Evolutionary conservation across 2,797 vertebrate genomes (phyloP), one percentile per base, ranked within the genome.

Genomic region (Psittacula echo): DNA sequence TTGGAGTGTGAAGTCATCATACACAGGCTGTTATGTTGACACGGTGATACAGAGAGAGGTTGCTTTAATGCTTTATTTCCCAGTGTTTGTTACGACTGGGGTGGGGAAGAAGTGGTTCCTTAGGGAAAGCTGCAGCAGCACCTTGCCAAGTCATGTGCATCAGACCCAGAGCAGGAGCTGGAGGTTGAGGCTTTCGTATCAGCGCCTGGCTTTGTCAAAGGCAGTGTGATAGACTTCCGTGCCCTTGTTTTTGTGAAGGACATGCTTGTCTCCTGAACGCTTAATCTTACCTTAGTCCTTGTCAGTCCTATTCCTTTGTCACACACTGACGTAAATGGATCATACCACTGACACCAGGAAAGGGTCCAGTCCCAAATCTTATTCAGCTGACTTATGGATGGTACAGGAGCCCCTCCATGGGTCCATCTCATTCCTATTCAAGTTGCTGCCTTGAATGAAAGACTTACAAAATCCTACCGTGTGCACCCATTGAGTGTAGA

Each of bases 41-140:
- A 42, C 5, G 13, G 6, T 1, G n/a, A 18, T 14, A 7, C 0
- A 4, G 50, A 0, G 0, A 37, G 80, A 54, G 20, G 9, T 44
- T 26, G 34, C 44, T 45, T 34, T 9, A 2, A 20, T 21, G 48
- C 41, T 89, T 72, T 16, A 3, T 47, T 61, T 74, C 65, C 32
- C 26, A 5, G 21, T 0, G 0, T 78, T 86, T 53, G 13, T 44
- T n/a, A 7, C 0, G 0, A 11, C 62, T 24, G 70, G 65, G n/a
- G 74, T 42, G 77, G 66, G 58, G 14, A 27, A 29, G 58, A 48
- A 34, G 22, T 0, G 22, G 26, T 65, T 94, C 87, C 72, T 39
- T 45, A 21, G 66, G 76, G 68, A 34, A 17, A 54, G 71, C 85
- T 62, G 75, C 78, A 27, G 89, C 27, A 7, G 19, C 1, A 6